Percentiles rank a stretch among this genome's conserved stretches.
Evolutionary conservation across 2,888 invertebrate species (phyloP).

Genomic region (Tetropium fuscum): DNA sequence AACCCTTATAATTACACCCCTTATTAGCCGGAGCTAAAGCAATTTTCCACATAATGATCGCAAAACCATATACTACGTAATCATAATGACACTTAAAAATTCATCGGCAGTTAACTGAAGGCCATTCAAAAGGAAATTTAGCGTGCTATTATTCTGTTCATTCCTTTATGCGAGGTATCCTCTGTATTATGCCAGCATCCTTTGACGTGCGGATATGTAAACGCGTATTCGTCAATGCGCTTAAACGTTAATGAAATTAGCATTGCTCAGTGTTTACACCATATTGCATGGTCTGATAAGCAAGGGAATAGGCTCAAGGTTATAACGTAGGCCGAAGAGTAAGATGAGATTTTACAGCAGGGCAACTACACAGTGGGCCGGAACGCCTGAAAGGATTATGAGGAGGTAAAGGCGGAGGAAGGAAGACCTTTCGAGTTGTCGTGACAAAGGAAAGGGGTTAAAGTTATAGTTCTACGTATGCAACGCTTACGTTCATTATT

Average conservation of each 20-base stretch:
- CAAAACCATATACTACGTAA: conserved; percentile 6
- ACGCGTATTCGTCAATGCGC: conserved; percentile 6
- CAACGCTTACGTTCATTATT: conserved; percentile 22
- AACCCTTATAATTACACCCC: no score
- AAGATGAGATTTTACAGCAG: conserved; percentile 27
- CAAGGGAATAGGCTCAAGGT: conserved; percentile 15
- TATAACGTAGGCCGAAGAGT: conserved; percentile 20
- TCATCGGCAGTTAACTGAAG: conserved; percentile 16
- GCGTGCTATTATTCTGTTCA: neutral
- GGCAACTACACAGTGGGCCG: conserved; percentile 20
- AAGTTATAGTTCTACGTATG: conserved; percentile 22
- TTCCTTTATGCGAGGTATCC: neutral
- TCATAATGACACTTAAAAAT: conserved; percentile 26
- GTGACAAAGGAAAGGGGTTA: conserved; percentile 23
- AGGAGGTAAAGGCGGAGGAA: neutral
- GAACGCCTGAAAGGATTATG: conserved; percentile 14
- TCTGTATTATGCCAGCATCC: conserved; percentile 6
- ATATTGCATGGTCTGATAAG: conserved; percentile 25
- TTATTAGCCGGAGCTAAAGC: conserved; percentile 5
- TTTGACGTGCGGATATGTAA: conserved; percentile 15
- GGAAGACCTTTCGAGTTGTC: conserved; percentile 8
- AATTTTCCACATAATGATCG: conserved; percentile 7
- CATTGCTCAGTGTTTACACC: conserved; percentile 27
- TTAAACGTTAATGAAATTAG: conserved; percentile 26
- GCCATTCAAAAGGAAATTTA: neutral